Conservation (phyloP, 2,113 vertebrate species). For the Gila orcuttii region DNA sequence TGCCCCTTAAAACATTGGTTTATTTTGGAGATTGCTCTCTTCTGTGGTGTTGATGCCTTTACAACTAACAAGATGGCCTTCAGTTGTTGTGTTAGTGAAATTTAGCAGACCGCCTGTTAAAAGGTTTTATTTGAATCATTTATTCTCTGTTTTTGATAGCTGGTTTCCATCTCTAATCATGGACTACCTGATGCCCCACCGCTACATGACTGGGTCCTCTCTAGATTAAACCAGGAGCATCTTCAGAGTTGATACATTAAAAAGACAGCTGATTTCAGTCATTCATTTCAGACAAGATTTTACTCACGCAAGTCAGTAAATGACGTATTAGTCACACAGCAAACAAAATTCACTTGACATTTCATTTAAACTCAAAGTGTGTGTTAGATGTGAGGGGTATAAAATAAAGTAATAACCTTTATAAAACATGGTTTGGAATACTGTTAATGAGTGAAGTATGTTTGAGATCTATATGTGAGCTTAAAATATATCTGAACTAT, state of each 20-base stretch:
- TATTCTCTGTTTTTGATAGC: background rate
- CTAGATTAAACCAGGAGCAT: background rate
- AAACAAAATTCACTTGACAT: background rate
- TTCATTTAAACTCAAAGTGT: background rate
- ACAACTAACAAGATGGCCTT: background rate
- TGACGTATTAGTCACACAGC: background rate
- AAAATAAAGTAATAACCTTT: slow-evolving; percentile 28
- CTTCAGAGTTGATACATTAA: background rate
- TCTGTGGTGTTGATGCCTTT: background rate
- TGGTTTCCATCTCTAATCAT: background rate
- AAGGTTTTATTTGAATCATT: background rate
- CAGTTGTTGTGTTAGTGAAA: background rate
- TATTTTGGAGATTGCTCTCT: background rate
- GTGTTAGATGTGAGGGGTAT: slow-evolving; percentile 17
- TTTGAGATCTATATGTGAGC: background rate
- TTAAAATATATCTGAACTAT: no score
- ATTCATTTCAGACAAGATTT: background rate
- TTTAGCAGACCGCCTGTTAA: background rate
- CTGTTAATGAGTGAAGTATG: background rate
- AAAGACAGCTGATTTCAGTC: background rate
- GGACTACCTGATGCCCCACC: background rate
- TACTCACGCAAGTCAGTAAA: background rate
- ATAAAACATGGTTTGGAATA: background rate
- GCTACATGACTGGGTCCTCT: background rate
- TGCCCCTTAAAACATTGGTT: background rate